A percentile compares a stretch with the other conserved stretches of the same genome.
Conservation (phyloP, 2,113 vertebrate genomes). For the Panurus biarmicus region DNA sequence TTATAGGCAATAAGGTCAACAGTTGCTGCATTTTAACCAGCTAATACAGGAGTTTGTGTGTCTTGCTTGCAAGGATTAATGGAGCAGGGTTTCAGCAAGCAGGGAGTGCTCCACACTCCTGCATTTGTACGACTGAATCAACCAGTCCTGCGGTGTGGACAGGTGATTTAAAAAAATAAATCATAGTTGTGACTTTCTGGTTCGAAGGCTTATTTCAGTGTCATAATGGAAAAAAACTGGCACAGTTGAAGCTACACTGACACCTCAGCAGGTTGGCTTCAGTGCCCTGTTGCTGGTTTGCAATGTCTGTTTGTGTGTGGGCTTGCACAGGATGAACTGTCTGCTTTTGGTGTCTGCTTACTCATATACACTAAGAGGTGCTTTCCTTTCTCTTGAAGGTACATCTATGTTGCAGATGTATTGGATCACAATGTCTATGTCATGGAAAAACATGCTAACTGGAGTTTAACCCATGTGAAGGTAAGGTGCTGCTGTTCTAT, state of each 20-base stretch:
- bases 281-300: neutral
- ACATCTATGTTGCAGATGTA: slow-evolving; percentile 80
- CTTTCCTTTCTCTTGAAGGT: slow-evolving; percentile 69
- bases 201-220: neutral
- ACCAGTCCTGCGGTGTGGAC: neutral
- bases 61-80: neutral
- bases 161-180: neutral
- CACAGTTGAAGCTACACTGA: neutral
- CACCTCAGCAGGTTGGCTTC: neutral
- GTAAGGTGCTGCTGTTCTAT: slow-evolving; percentile 62
- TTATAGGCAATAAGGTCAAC: neutral
- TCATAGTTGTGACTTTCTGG: accelerated
- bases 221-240: neutral
- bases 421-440: slow-evolving; percentile 71
- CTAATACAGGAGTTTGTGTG: neutral
- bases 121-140: neutral
- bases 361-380: neutral
- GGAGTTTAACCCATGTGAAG: slow-evolving; percentile 77
- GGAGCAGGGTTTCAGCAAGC: neutral
- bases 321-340: neutral
- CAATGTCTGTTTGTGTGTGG: neutral
- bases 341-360: neutral
- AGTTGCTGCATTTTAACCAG: neutral
- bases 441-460: slow-evolving; percentile 77
- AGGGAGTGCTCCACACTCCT: neutral